Evolutionary conservation across 2,888 invertebrate genomes (phyloP), one percentile per base, ranked within the genome.

Genomic region (Tholera decimalis): DNA sequence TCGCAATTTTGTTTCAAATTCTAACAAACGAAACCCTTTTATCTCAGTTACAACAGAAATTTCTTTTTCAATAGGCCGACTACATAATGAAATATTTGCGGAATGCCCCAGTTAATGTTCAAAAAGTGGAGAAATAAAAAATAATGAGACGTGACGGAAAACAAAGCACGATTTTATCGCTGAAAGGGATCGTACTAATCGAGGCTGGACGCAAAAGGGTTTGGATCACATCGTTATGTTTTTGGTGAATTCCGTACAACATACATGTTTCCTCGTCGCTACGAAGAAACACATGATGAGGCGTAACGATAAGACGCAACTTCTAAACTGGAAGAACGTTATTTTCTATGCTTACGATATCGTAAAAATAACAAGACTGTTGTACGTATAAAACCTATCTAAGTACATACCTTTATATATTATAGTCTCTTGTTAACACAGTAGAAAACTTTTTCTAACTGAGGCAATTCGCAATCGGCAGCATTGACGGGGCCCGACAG

Each of bases 91-190:
- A 91, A 92, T 90, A 91, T 91, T 91, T 91, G 89, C 89, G 87
- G 89, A 89, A 91, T 87, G 84, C 86, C 80, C 85, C 85, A 85
- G 87, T 88, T 91, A 88, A 88, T 88, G 88, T 84, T 89, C 77
- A 86, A 90, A 91, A 89, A 91, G 83, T 83, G 87, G 82, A 79
- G 78, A 82, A 86, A 89, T 90, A 90, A 93, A 93, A 93, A 93
- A 92, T 91, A 91, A 91, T 86, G 86, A 87, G 80, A 92, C 91
- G 92, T 93, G 93, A 92, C 90, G 92, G 86, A 84, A 89, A 92
- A 92, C 92, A 92, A 93, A 92, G 90, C 91, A 89, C 89, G 88
- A 91, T 93, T 92, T 93, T 93, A 93, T 93, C 91, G 89, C 79
- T 85, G 82, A 86, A 88, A 89, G 86, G 92, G 92, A 92, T 92